Conservation (phyloP, 2,888 invertebrate species). For the Operophtera brumata region DNA sequence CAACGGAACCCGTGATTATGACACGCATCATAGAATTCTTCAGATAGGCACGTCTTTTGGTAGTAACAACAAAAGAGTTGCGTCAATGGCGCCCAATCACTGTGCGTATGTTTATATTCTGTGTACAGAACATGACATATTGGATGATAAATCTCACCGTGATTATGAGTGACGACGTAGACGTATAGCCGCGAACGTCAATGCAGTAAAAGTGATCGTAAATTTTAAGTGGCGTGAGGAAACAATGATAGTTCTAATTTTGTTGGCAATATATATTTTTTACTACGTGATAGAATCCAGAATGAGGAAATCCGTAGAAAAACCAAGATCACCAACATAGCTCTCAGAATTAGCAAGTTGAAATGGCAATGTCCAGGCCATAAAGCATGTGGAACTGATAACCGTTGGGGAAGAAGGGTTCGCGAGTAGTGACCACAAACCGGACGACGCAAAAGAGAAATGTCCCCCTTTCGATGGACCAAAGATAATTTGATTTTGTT, state of each 20-base stretch:
- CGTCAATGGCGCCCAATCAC: conserved; percentile 5
- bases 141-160: conserved; percentile 17
- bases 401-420: too few relatives aligned
- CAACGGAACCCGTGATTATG: conserved; percentile 26
- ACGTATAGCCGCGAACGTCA: conserved; percentile 16
- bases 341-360: too few relatives aligned
- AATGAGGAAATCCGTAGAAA: too few relatives aligned
- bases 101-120: not conserved
- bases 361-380: too few relatives aligned
- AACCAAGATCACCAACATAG: too few relatives aligned
- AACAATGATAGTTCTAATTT: not conserved
- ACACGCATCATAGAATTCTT: conserved; percentile 18
- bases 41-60: conserved; percentile 3
- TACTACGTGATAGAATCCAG: too few relatives aligned
- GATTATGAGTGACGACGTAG: conserved; percentile 11
- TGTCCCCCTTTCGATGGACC: too few relatives aligned
- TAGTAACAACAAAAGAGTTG: conserved; percentile 10
- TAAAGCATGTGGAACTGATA: too few relatives aligned
- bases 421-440: too few relatives aligned
- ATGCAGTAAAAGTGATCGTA: conserved; percentile 12
- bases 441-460: too few relatives aligned
- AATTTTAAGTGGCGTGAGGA: conserved; percentile 5
- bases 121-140: conserved; percentile 12
- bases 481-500: too few relatives aligned
- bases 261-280: too few relatives aligned